These are phyloP conservation scores for Euborellia annulipes DNA, from an alignment of 1,140 invertebrate species.

Conservation along the genomic window DNA sequence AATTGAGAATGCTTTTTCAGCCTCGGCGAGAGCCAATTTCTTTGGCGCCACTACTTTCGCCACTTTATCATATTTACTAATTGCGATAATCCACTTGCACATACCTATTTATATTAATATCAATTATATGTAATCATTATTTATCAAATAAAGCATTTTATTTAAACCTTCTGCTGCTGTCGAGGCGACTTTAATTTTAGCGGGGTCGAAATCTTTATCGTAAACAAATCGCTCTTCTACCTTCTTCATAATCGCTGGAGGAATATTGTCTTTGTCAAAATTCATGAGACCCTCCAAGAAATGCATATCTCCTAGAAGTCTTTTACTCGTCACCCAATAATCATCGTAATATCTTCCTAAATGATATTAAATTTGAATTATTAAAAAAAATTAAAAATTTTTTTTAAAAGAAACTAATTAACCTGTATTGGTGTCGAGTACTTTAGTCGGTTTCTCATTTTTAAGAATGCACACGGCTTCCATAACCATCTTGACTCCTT, in stretches of 20 bases:
- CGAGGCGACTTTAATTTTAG: slow-evolving; percentile 62
- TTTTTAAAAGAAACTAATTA: too few relatives aligned
- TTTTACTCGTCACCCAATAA: slow-evolving; percentile 86
- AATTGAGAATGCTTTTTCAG: slow-evolving; percentile 50
- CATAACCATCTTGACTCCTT: slow-evolving; percentile 85
- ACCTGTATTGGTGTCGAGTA: not conserved
- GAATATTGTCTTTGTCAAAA: slow-evolving; percentile 88
- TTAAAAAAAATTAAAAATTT: not conserved
- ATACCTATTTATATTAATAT: slow-evolving; percentile 32
- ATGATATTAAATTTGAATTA: slow-evolving; percentile 16
- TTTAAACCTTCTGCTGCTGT: slow-evolving; percentile 50
- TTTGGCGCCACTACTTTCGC: slow-evolving; percentile 77
- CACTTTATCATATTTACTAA: slow-evolving; percentile 87
- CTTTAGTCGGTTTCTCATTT: slow-evolving; percentile 30
- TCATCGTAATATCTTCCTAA: slow-evolving; percentile 71
- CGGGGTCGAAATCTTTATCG: slow-evolving; percentile 81
- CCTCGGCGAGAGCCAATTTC: slow-evolving; percentile 57
- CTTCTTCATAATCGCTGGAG: slow-evolving; percentile 62
- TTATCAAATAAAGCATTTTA: slow-evolving; percentile 1
- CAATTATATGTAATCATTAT: too few relatives aligned
- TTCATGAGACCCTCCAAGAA: slow-evolving; percentile 71
- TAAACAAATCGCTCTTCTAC: slow-evolving; percentile 64
- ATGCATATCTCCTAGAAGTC: slow-evolving; percentile 76
- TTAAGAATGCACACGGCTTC: slow-evolving; percentile 90
- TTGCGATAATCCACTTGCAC: slow-evolving; percentile 81